A percentile compares a stretch with the other conserved stretches of the same genome.
Conservation (phyloP, 2,113 vertebrate genomes). For the Rostratula benghalensis region DNA sequence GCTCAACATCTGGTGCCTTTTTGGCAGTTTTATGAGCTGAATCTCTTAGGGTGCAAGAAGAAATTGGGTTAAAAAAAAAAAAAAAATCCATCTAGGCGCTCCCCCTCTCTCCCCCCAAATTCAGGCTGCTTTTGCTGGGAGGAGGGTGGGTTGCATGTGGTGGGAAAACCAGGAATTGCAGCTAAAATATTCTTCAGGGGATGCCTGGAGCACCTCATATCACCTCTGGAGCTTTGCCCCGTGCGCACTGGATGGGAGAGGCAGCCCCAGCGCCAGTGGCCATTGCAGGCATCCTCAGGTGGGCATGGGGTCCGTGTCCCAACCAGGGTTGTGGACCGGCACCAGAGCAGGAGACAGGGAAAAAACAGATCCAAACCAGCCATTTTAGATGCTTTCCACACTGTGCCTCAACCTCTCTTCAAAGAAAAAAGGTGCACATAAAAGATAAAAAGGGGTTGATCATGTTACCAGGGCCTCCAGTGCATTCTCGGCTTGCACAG, state of each 20-base stretch:
- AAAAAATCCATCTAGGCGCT: fast-evolving
- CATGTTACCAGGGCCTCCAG: not conserved
- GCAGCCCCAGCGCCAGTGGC: not conserved
- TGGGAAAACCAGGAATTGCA: not conserved
- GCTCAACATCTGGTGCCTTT: not conserved
- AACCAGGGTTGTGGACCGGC: fast-evolving
- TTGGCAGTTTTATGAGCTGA: not conserved
- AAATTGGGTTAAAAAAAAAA: not conserved
- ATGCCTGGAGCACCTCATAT: not conserved
- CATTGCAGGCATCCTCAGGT: not conserved
- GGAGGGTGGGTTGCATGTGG: not conserved
- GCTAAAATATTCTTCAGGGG: not conserved
- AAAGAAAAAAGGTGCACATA: not conserved
- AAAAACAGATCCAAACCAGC: not conserved
- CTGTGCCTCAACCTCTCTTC: not conserved
- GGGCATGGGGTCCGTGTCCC: fast-evolving
- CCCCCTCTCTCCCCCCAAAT: not conserved
- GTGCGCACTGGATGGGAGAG: not conserved
- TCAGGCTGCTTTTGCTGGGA: fast-evolving
- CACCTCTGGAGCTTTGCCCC: not conserved
- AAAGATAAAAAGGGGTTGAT: not conserved
- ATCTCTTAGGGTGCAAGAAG: not conserved
- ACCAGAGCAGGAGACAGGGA: not conserved
- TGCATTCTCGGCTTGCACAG: not conserved
- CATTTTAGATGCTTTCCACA: not conserved